Conservation (phyloP, 2,888 invertebrate genomes). For the Drosophila birchii region DNA sequence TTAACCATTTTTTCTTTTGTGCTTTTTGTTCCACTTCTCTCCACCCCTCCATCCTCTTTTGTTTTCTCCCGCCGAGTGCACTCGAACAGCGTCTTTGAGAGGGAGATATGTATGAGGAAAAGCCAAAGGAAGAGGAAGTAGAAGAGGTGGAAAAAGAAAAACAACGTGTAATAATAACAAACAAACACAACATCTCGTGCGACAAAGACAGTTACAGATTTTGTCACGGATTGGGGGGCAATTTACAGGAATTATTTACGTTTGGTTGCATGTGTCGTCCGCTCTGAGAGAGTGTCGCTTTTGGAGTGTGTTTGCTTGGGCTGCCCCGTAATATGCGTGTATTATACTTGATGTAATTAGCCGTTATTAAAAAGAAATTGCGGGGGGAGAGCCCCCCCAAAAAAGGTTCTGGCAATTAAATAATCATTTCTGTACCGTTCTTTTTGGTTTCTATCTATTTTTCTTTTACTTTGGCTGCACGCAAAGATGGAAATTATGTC, state of each 20-base stretch:
- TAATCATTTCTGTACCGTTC: conserved; percentile 62
- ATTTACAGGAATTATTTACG: conserved; percentile 56
- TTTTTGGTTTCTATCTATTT: not conserved
- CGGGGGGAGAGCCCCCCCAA: conserved; percentile 44
- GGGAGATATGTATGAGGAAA: conserved; percentile 10
- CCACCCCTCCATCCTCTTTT: not conserved
- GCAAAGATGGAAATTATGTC: conserved; percentile 22
- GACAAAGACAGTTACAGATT: conserved; percentile 55
- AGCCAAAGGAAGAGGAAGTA: conserved; percentile 27
- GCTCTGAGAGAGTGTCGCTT: conserved; percentile 19
- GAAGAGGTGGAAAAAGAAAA: conserved; percentile 6
- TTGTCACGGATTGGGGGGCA: conserved; percentile 61
- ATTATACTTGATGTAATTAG: conserved; percentile 76
- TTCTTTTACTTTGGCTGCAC: not conserved
- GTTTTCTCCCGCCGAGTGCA: conserved; percentile 64
- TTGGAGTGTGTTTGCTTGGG: conserved; percentile 47
- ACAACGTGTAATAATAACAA: conserved; percentile 17
- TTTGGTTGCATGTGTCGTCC: conserved; percentile 31
- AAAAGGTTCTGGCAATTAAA: conserved; percentile 68
- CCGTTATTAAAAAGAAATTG: conserved; percentile 78
- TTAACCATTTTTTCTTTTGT: conserved; percentile 79
- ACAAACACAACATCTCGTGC: conserved; percentile 64
- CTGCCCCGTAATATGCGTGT: conserved; percentile 60
- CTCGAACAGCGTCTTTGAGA: conserved; percentile 66
- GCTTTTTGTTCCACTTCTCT: conserved; percentile 62